These are phyloP conservation scores for Enteromius radiatus DNA, from an alignment of 2,797 vertebrate species.

Conservation along the genomic window DNA sequence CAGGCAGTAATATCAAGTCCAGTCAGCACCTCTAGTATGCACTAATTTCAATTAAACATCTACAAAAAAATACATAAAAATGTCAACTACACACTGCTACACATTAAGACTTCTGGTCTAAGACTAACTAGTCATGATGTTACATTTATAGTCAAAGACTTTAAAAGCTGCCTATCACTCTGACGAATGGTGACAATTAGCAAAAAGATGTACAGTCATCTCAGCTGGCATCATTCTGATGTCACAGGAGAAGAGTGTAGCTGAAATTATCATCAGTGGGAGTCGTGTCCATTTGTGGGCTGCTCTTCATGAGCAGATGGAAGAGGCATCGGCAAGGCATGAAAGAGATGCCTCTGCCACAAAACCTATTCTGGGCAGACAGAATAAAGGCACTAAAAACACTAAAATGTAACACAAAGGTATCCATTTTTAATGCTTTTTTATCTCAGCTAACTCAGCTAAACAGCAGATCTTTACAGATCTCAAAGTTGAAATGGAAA, in stretches of 20 bases:
- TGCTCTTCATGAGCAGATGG: slow-evolving; percentile 16
- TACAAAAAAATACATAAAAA: not conserved
- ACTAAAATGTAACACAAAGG: not conserved
- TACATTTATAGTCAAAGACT: not conserved
- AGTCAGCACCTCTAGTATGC: not conserved
- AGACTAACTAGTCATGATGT: not conserved
- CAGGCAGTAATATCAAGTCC: not conserved
- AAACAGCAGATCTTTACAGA: not conserved
- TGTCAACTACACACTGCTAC: not conserved
- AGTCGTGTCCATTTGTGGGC: slow-evolving; percentile 20
- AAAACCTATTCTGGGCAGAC: not conserved
- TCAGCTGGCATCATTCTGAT: not conserved
- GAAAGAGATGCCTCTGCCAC: not conserved
- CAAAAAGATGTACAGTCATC: not conserved
- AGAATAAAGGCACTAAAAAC: slow-evolving; percentile 9
- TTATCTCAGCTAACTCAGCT: too few species aligned
- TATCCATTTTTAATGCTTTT: not conserved
- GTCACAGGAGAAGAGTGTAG: slow-evolving; percentile 11
- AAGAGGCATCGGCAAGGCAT: slow-evolving; percentile 15
- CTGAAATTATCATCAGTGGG: slow-evolving; percentile 40
- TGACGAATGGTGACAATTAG: not conserved
- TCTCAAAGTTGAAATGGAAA: not conserved
- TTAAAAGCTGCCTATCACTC: not conserved
- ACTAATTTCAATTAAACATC: not conserved
- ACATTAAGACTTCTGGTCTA: not conserved